Percentiles rank a stretch among this genome's conserved stretches.
Evolutionary conservation across 1,140 invertebrate species (phyloP).

Genomic region (Polypedilum pembai): DNA sequence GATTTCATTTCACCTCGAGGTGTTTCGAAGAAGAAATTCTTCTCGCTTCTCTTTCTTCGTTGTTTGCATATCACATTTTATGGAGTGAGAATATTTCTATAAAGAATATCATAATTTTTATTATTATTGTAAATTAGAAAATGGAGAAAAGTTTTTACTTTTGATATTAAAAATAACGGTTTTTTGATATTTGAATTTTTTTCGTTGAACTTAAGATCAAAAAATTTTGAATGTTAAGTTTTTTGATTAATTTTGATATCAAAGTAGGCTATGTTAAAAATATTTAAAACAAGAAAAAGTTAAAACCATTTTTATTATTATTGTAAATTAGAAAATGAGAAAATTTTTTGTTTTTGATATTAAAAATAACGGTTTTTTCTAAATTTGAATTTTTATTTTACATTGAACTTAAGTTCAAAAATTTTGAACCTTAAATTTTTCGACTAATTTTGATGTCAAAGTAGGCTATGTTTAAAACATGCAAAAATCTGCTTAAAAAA

Average conservation of each 20-base stretch:
- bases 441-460: too few relatives aligned
- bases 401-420: not conserved
- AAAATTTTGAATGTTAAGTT: too few relatives aligned
- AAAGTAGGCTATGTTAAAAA: too few relatives aligned
- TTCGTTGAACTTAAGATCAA: not conserved
- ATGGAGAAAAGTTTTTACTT: too few relatives aligned
- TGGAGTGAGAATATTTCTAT: not conserved
- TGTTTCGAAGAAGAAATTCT: constrained; percentile 21
- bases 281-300: too few relatives aligned
- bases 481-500: too few relatives aligned
- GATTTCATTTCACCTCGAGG: constrained; percentile 29
- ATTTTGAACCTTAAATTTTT: too few relatives aligned
- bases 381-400: not conserved
- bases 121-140: not conserved
- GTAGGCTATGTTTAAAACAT: too few relatives aligned
- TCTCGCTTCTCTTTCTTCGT: constrained; percentile 24
- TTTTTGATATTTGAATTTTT: not conserved
- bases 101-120: not conserved
- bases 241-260: too few relatives aligned
- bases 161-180: not conserved
- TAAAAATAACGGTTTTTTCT: not conserved
- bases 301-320: constrained; percentile 6
- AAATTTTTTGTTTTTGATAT: too few relatives aligned
- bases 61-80: not conserved
- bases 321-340: too few relatives aligned